Conservation (phyloP, 2,797 vertebrate species). For the Caiman crocodilus region DNA sequence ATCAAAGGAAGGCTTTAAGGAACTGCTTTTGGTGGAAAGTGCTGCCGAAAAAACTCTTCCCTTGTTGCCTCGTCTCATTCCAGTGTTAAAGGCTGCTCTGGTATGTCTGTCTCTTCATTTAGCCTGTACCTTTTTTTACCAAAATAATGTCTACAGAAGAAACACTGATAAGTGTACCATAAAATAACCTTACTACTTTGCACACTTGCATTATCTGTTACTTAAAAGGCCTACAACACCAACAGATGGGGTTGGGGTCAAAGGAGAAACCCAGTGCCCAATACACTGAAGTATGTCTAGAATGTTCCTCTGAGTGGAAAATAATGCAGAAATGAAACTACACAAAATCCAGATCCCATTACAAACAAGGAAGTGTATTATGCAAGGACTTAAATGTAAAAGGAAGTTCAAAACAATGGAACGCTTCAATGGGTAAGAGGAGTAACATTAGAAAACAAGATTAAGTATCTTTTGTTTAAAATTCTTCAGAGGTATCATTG, state of each 20-base stretch:
- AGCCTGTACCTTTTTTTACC: neutral
- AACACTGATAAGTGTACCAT: neutral
- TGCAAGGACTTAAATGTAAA: neutral
- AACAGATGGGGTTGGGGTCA: neutral
- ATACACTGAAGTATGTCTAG: too few species aligned
- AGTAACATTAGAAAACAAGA: neutral
- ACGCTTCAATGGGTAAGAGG: neutral
- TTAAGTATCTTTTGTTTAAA: neutral
- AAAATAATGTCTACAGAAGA: neutral
- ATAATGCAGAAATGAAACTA: too few species aligned
- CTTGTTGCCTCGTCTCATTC: slow-evolving; percentile 82
- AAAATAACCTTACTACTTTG: too few species aligned
- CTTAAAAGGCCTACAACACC: too few species aligned
- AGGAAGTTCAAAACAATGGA: neutral
- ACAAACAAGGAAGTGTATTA: neutral
- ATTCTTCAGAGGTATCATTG: neutral
- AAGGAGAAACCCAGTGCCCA: neutral
- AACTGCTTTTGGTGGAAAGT: slow-evolving; percentile 79
- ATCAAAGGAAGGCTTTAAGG: slow-evolving; percentile 85
- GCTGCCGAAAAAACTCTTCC: slow-evolving; percentile 82
- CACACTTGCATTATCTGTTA: too few species aligned
- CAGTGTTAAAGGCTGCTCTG: slow-evolving; percentile 82
- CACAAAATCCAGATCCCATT: neutral
- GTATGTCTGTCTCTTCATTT: slow-evolving; percentile 71
- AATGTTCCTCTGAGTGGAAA: too few species aligned